Percentiles rank a stretch among this genome's conserved stretches.
Conservation (phyloP, 2,113 vertebrate genomes). For the Gallinago jamesoni region DNA sequence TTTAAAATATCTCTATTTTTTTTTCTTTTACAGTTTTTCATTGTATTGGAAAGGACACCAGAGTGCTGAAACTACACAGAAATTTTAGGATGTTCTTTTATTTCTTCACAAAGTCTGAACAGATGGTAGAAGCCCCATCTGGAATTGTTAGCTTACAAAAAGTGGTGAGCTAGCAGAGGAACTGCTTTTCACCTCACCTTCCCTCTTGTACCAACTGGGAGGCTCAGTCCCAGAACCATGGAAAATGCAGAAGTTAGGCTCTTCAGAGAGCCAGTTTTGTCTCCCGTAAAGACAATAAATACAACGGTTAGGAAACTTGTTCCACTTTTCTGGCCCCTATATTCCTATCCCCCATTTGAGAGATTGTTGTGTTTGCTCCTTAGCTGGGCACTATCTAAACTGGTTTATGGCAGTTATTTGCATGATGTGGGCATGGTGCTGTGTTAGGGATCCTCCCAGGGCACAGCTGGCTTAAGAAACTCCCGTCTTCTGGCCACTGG, state of each 20-base stretch:
- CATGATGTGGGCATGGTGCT: neutral
- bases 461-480: neutral
- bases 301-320: fast-evolving
- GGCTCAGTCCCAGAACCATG: neutral
- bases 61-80: neutral
- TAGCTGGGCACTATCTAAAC: neutral
- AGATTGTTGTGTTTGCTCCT: neutral
- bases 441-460: neutral
- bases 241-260: neutral
- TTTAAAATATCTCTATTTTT: neutral
- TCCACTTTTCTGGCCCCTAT: neutral
- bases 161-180: neutral
- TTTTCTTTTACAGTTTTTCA: neutral
- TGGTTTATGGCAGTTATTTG: neutral
- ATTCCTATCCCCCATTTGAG: neutral
- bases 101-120: neutral
- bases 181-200: neutral
- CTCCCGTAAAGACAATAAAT: neutral
- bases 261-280: neutral
- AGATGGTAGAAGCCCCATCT: neutral
- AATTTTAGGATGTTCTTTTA: neutral
- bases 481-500: neutral
- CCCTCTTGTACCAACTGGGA: neutral
- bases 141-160: neutral
- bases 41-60: neutral